phyloP scores from a whole-genome alignment of 2,113 vertebrate genomes.

The Puffinus mauretanicus region DNA sequence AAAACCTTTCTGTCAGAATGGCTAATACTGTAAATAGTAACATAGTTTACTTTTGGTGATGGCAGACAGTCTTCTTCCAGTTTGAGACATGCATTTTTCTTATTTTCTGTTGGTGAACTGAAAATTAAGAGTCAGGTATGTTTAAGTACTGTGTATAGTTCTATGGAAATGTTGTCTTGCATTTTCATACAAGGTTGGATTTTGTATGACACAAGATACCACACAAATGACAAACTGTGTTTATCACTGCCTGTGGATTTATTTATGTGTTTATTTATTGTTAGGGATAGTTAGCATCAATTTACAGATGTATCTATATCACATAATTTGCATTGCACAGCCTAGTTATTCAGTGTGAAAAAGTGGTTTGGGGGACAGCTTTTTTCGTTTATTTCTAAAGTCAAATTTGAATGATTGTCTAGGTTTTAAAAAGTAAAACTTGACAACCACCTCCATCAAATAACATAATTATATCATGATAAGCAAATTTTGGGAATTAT shows the following conservation, averaged over 20 bases:
- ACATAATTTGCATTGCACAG: accelerated
- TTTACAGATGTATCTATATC: background rate
- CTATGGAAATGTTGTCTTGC: background rate
- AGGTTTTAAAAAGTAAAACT: background rate
- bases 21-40: background rate
- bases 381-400: background rate
- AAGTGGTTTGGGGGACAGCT: background rate
- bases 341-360: background rate
- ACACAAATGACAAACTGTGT: background rate
- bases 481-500: background rate
- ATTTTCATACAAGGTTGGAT: background rate
- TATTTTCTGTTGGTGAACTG: background rate
- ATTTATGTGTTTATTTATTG: background rate
- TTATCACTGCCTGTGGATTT: background rate
- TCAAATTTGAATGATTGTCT: background rate
- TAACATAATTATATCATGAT: background rate
- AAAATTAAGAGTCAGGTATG: background rate
- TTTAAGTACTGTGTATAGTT: background rate
- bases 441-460: background rate
- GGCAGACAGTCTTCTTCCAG: background rate
- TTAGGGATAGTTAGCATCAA: background rate
- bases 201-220: background rate
- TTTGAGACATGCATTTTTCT: background rate
- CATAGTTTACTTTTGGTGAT: background rate
- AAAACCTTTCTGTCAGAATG: background rate